Conservation (phyloP, 2,113 vertebrate species). For the Papio anubis region DNA sequence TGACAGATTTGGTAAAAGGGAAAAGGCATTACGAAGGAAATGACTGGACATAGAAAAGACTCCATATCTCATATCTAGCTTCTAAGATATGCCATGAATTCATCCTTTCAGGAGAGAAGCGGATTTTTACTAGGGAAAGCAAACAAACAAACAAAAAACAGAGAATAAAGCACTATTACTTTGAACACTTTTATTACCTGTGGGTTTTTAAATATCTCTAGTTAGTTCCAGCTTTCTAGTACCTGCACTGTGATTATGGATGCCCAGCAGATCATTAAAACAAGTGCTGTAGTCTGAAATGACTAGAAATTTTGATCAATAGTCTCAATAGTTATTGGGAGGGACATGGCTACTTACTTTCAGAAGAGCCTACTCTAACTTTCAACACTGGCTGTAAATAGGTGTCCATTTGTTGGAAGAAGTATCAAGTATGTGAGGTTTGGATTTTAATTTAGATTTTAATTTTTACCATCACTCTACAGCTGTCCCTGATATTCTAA, state of each 20-base stretch:
- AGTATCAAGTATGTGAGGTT: slow-evolving; percentile 17
- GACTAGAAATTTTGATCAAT: background rate
- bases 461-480: slow-evolving; percentile 44
- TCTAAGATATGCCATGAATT: background rate
- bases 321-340: background rate
- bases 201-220: background rate
- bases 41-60: background rate
- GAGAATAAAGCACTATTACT: background rate
- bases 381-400: slow-evolving; percentile 45
- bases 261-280: background rate
- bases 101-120: background rate
- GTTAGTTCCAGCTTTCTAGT: background rate
- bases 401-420: background rate
- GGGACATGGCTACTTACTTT: background rate
- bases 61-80: background rate
- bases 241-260: background rate
- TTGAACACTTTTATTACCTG: background rate
- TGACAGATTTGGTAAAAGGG: background rate
- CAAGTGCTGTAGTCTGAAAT: background rate
- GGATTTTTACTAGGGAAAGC: background rate
- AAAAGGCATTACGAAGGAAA: background rate
- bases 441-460: slow-evolving; percentile 44
- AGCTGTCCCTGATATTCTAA: slow-evolving; percentile 53
- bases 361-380: slow-evolving; percentile 30
- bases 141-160: background rate